Conservation (phyloP, 2,888 invertebrate genomes). For the Heteromurus nitidus region DNA sequence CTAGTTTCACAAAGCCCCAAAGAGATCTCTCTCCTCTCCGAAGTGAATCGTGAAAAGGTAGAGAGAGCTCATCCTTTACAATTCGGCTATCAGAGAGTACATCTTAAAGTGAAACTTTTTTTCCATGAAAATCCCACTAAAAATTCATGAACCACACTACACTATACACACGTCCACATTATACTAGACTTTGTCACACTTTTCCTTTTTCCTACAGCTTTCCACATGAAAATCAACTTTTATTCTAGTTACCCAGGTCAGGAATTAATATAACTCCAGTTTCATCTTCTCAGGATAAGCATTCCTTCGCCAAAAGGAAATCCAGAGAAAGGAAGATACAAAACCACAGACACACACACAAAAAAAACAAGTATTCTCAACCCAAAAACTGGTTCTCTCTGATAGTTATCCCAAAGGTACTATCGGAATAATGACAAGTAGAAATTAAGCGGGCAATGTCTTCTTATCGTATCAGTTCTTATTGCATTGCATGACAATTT, state of each 20-base stretch:
- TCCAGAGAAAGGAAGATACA: background rate
- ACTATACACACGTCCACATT: background rate
- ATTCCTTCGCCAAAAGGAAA: too few relatives aligned
- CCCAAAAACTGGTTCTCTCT: background rate
- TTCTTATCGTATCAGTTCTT: background rate
- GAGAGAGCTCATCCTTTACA: background rate
- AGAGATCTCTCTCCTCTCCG: too few relatives aligned
- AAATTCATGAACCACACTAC: background rate
- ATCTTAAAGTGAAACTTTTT: background rate
- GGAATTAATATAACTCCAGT: constrained; percentile 4
- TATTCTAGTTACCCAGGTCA: constrained; percentile 7
- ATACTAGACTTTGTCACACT: background rate
- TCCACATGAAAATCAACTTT: background rate
- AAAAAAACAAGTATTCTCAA: background rate
- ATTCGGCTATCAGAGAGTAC: background rate
- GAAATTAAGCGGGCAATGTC: background rate
- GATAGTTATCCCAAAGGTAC: background rate
- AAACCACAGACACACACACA: background rate
- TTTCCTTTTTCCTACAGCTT: too few relatives aligned
- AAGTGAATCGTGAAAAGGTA: too few relatives aligned
- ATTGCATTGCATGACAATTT: background rate
- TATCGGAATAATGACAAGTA: background rate
- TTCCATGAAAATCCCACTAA: background rate
- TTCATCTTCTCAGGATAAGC: background rate
- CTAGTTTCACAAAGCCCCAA: background rate